Evolutionary conservation across 2,113 vertebrate species (phyloP), one percentile per base, ranked within the genome.

Genomic region (Papio anubis): DNA sequence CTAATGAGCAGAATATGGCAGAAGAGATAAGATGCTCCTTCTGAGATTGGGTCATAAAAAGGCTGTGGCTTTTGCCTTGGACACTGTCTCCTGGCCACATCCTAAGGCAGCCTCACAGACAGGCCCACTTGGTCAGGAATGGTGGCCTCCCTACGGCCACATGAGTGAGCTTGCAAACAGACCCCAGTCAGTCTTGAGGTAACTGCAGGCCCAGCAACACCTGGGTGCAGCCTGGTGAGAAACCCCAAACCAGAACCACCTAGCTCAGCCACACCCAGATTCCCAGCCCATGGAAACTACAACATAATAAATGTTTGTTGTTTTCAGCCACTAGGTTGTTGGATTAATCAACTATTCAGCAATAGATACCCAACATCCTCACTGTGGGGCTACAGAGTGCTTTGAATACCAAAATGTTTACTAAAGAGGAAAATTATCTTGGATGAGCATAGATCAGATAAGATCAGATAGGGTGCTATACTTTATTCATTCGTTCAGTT

Each of bases 1-100:
- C 43, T 9, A 5, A 14, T 10, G 38, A 52, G 16, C 2, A 27
- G 59, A 78, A 2, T 27, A 73, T 18, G 2, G 27, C 3, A 4
- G 1, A 7, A 40, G 20, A 3, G 8, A 20, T 18, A 23, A 13
- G 18, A 8, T 0, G 7, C 20, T 35, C 14, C n/a, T 50, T 27
- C 43, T 38, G 5, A 52, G 4, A 18, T 16, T 27, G 6, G 59
- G 5, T 50, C n/a, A 30, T 20, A 8, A 50, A 43, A 14, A 79
- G 35, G 20, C 45, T 12, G 73, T 9, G 59, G 17, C 68, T 52
- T 14, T 25, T 35, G 6, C 16, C 80, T 45, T 66, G 32, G n/a
- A 17, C 52, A 32, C 82, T 30, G 4, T 68, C 2, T 73, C n/a
- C 38, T 38, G n/a, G 48, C 8, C 18, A 14, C 13, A 10, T 35